A percentile compares a stretch with the other conserved stretches of the same genome.
Conservation (phyloP, 2,113 vertebrate genomes). For the Odobenus rosmarus region DNA sequence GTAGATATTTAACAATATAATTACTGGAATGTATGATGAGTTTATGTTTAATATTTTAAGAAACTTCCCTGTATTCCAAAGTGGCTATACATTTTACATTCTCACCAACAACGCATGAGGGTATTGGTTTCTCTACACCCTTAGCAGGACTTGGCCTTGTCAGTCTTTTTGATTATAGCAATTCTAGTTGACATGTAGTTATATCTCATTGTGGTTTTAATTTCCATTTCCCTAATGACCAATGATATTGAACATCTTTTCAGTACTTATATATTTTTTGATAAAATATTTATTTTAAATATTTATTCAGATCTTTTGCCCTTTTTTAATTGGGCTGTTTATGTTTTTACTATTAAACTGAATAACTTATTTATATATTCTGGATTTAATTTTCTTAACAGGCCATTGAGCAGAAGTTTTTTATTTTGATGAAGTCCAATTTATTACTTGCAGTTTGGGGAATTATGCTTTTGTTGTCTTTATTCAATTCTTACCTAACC, state of each 20-base stretch:
- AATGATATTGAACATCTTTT: background rate
- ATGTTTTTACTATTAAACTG: background rate
- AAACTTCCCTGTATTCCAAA: background rate
- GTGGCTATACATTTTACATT: background rate
- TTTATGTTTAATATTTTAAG: background rate
- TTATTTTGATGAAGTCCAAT: background rate
- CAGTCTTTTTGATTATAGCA: background rate
- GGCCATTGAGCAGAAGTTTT: background rate
- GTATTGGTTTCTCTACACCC: background rate
- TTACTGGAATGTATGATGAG: background rate
- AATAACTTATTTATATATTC: background rate
- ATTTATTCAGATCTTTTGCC: background rate
- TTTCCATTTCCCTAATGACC: background rate
- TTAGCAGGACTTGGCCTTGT: background rate
- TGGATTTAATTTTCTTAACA: background rate
- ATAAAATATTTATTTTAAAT: background rate
- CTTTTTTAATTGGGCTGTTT: background rate
- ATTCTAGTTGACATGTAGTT: background rate
- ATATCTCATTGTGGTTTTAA: background rate
- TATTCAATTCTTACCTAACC: background rate
- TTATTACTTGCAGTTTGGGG: background rate
- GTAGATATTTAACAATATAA: background rate
- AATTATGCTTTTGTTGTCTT: background rate
- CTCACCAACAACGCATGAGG: background rate
- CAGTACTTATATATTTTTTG: background rate